phyloP scores from a whole-genome alignment of 2,888 invertebrate genomes.

The Luperina testacea region DNA sequence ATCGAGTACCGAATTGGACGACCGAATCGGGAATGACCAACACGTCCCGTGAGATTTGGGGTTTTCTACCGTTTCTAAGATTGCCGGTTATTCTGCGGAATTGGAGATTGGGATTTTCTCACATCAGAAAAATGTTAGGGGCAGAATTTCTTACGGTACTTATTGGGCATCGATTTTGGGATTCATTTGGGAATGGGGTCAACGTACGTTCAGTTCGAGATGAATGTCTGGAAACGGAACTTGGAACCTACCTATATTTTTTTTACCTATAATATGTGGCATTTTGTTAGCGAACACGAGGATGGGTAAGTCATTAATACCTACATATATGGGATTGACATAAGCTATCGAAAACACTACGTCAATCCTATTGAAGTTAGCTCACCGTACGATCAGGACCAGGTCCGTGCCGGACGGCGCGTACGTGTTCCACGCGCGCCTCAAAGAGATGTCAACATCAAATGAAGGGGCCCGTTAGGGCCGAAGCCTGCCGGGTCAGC shows the following conservation, averaged over 20 bases:
- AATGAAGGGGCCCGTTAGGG: too few relatives aligned
- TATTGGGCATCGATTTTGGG: slow-evolving; percentile 44
- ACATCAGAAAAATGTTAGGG: slow-evolving; percentile 32
- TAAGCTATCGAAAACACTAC: too few relatives aligned
- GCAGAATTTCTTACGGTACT: slow-evolving; percentile 24
- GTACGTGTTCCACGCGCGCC: too few relatives aligned
- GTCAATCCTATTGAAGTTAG: too few relatives aligned
- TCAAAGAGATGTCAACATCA: too few relatives aligned
- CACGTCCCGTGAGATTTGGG: slow-evolving; percentile 48
- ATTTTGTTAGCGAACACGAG: too few relatives aligned
- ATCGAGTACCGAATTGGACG: slow-evolving; percentile 51
- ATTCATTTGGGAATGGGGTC: slow-evolving; percentile 27
- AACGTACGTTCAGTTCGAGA: neutral
- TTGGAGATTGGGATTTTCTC: slow-evolving; percentile 45
- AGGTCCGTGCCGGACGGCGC: too few relatives aligned
- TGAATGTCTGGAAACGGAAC: neutral
- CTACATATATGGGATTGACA: too few relatives aligned
- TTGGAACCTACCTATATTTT: neutral
- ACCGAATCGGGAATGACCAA: slow-evolving; percentile 43
- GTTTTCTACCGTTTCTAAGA: slow-evolving; percentile 42
- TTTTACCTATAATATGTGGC: too few relatives aligned
- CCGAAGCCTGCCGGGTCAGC: too few relatives aligned
- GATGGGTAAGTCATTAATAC: too few relatives aligned
- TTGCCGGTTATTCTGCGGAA: slow-evolving; percentile 54
- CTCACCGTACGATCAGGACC: too few relatives aligned